phyloP scores from a whole-genome alignment of 2,797 vertebrate species.

The Kryptolebias ocellatus region DNA sequence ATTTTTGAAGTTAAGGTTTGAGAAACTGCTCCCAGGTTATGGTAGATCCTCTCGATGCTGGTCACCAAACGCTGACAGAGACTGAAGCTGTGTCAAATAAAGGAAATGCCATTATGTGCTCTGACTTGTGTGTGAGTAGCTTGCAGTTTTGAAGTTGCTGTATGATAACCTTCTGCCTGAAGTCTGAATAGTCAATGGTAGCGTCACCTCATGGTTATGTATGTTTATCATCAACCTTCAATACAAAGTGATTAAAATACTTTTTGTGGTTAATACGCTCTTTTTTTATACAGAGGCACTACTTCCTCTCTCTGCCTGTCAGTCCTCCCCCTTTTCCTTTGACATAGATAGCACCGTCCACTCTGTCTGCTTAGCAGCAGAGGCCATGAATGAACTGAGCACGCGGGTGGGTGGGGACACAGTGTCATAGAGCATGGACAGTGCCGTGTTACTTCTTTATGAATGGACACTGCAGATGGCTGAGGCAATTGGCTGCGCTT shows the following conservation, averaged over 20 bases:
- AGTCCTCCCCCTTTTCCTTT: slow-evolving; percentile 24
- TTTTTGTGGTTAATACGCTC: slow-evolving; percentile 26
- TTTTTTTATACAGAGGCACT: slow-evolving; percentile 25
- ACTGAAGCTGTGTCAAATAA: slow-evolving; percentile 4
- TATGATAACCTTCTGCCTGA: slow-evolving; percentile 4
- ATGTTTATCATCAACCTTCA: slow-evolving; percentile 1
- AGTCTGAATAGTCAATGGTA: slow-evolving; percentile 28
- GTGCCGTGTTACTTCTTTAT: slow-evolving; percentile 76
- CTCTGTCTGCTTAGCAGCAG: slow-evolving; percentile 46
- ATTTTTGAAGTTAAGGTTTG: slow-evolving; percentile 79
- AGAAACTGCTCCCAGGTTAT: slow-evolving; percentile 81
- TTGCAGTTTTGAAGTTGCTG: background rate
- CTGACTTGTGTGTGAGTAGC: background rate
- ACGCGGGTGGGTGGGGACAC: slow-evolving; percentile 47
- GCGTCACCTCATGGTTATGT: background rate
- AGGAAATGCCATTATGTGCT: slow-evolving; percentile 25
- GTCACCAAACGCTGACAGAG: slow-evolving; percentile 7
- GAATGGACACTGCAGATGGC: slow-evolving; percentile 73
- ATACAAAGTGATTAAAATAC: slow-evolving; percentile 41
- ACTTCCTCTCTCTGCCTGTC: slow-evolving; percentile 54
- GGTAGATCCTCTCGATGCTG: slow-evolving; percentile 30
- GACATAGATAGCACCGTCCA: slow-evolving; percentile 53
- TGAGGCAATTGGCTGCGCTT: slow-evolving; percentile 71
- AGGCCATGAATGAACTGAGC: slow-evolving; percentile 70
- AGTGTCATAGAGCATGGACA: slow-evolving; percentile 60